Conservation (phyloP, 2,888 invertebrate species). For the Lottia scabra region DNA sequence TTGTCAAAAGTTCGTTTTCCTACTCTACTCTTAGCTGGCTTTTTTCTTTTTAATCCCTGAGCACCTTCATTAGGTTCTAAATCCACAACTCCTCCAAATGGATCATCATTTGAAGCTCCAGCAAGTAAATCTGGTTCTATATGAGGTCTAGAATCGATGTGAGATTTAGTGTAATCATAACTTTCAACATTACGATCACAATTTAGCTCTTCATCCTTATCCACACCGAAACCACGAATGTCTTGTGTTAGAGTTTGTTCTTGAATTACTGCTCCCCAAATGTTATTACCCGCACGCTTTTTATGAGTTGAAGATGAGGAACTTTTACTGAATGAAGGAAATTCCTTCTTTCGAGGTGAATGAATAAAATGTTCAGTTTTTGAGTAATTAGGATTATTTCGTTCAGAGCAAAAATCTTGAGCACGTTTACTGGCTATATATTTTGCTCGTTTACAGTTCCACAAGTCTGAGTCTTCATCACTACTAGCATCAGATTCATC, state of each 20-base stretch:
- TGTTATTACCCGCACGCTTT: constrained; percentile 76
- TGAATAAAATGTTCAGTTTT: constrained; percentile 5
- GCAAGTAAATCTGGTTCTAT: constrained; percentile 12
- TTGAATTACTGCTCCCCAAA: constrained; percentile 81
- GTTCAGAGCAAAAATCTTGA: neutral
- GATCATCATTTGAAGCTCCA: constrained; percentile 29
- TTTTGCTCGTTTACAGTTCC: constrained; percentile 40
- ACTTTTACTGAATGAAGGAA: neutral
- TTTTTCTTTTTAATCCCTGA: constrained; percentile 30
- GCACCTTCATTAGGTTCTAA: constrained; percentile 24
- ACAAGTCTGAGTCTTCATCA: constrained; percentile 38
- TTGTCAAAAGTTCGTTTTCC: constrained; percentile 28
- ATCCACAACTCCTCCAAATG: constrained; percentile 38
- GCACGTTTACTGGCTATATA: constrained; percentile 18
- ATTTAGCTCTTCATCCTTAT: constrained; percentile 72
- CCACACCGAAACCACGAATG: constrained; percentile 81
- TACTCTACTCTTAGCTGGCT: constrained; percentile 22
- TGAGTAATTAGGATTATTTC: neutral
- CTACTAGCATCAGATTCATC: constrained; percentile 34
- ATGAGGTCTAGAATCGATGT: constrained; percentile 37
- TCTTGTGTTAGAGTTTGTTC: constrained; percentile 85
- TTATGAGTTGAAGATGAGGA: constrained; percentile 18
- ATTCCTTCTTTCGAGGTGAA: neutral
- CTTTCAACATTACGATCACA: constrained; percentile 50
- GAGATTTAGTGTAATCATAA: constrained; percentile 49